Conservation (phyloP, 2,888 invertebrate genomes). For the Watsonalla cultraria region DNA sequence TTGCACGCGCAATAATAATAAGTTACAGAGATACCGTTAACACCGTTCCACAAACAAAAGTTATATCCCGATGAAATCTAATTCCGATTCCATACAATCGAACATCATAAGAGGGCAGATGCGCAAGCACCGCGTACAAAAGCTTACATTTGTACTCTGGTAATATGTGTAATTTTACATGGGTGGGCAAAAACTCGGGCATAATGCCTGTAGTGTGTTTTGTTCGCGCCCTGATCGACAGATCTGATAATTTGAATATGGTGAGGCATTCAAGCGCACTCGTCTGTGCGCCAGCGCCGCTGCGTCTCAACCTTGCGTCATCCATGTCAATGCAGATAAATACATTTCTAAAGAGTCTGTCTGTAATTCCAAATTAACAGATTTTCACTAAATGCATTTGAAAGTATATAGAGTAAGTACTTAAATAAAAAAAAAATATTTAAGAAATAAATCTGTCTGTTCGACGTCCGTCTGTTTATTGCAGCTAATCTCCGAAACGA, state of each 20-base stretch:
- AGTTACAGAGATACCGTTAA: conserved; percentile 18
- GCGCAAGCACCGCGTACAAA: conserved; percentile 56
- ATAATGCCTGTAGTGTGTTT: conserved; percentile 36
- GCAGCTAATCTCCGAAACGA: no score
- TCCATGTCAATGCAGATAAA: not conserved
- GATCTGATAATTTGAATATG: conserved; percentile 74
- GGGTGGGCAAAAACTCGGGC: conserved; percentile 16
- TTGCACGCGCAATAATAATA: conserved; percentile 8
- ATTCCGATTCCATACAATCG: conserved; percentile 60
- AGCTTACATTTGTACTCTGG: conserved; percentile 47
- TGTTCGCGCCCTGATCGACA: conserved; percentile 68
- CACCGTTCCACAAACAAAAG: conserved; percentile 30
- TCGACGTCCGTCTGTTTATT: no score
- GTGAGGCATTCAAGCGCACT: conserved; percentile 56
- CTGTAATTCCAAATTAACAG: no score
- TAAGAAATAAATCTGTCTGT: no score
- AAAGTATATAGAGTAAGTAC: no score
- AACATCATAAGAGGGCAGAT: conserved; percentile 49
- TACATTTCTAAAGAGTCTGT: no score
- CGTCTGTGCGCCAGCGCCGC: conserved; percentile 8
- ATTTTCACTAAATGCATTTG: no score
- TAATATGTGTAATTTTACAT: conserved; percentile 61
- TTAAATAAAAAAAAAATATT: no score
- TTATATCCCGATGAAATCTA: conserved; percentile 51
- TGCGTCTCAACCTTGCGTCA: conserved; percentile 3